Conservation (phyloP, 2,113 vertebrate species). For the Platichthys stellatus region DNA sequence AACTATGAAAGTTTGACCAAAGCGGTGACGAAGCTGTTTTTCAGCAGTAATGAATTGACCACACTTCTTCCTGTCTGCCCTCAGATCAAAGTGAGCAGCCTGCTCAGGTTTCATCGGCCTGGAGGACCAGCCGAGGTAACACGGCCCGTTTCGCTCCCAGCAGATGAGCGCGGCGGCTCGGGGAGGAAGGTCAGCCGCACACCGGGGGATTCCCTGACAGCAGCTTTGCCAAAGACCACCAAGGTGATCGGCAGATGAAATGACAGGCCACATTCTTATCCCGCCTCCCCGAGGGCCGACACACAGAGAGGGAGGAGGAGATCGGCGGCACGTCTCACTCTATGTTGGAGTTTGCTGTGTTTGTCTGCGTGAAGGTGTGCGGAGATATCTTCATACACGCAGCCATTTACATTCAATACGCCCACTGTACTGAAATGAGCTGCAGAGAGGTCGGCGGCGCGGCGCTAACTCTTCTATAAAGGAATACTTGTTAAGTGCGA, state of each 20-base stretch:
- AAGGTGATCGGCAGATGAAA: slow-evolving; percentile 66
- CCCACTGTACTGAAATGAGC: slow-evolving; percentile 49
- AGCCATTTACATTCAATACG: slow-evolving; percentile 55
- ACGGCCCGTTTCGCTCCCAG: slow-evolving; percentile 62
- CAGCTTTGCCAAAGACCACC: slow-evolving; percentile 74
- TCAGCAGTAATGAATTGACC: slow-evolving; percentile 66
- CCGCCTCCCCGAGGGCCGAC: slow-evolving; percentile 28
- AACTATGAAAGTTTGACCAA: neutral
- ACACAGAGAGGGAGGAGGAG: slow-evolving; percentile 33
- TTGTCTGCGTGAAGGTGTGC: slow-evolving; percentile 34
- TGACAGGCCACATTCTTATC: slow-evolving; percentile 60
- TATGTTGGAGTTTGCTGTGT: slow-evolving; percentile 29
- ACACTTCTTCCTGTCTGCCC: slow-evolving; percentile 65
- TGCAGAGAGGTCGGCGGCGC: slow-evolving; percentile 32
- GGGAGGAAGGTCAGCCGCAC: slow-evolving; percentile 71
- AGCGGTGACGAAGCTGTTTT: slow-evolving; percentile 35
- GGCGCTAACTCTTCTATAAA: slow-evolving; percentile 54
- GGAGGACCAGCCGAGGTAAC: slow-evolving; percentile 51
- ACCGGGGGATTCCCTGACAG: slow-evolving; percentile 60
- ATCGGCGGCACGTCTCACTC: slow-evolving; percentile 32
- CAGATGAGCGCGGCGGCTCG: slow-evolving; percentile 68
- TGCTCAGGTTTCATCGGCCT: slow-evolving; percentile 70
- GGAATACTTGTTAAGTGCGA: slow-evolving; percentile 60
- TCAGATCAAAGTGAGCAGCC: slow-evolving; percentile 62
- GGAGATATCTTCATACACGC: slow-evolving; percentile 46